Conservation (phyloP, 2,797 vertebrate species). For the Aplochiton taeniatus region DNA sequence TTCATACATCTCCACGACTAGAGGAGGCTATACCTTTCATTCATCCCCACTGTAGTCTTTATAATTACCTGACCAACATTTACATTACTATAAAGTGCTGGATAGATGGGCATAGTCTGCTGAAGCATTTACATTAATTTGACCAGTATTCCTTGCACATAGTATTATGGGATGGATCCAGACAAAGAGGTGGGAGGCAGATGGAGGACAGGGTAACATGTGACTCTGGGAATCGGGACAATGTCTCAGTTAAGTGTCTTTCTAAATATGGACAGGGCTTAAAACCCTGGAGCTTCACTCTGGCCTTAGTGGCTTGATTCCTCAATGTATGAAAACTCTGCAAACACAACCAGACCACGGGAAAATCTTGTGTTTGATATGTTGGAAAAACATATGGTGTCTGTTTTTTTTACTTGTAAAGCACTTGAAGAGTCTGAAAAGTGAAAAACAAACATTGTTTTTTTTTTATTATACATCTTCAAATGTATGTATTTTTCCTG, state of each 20-base stretch:
- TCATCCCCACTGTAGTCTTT: too few species aligned
- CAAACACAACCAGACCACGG: constrained; percentile 7
- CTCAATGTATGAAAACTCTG: constrained; percentile 47
- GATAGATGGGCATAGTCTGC: constrained; percentile 29
- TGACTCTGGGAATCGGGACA: constrained; percentile 57
- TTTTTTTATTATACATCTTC: too few species aligned
- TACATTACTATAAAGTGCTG: constrained; percentile 46
- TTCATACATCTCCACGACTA: too few species aligned
- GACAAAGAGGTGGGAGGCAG: not conserved
- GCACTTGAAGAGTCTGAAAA: too few species aligned
- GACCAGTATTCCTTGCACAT: constrained; percentile 51
- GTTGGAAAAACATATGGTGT: too few species aligned
- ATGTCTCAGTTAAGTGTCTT: constrained; percentile 54
- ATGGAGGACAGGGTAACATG: not conserved
- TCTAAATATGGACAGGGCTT: constrained; percentile 66
- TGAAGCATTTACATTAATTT: constrained; percentile 57
- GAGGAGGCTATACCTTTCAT: too few species aligned
- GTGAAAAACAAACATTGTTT: too few species aligned
- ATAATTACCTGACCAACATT: constrained; percentile 14
- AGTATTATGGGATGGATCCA: not conserved
- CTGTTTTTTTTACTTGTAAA: too few species aligned
- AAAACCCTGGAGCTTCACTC: constrained; percentile 63
- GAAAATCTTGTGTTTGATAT: too few species aligned
- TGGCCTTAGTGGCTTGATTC: constrained; percentile 63
- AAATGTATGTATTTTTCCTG: too few species aligned